Evolutionary conservation across 2,797 vertebrate genomes (phyloP).

Genomic region (Pangasius djambal): DNA sequence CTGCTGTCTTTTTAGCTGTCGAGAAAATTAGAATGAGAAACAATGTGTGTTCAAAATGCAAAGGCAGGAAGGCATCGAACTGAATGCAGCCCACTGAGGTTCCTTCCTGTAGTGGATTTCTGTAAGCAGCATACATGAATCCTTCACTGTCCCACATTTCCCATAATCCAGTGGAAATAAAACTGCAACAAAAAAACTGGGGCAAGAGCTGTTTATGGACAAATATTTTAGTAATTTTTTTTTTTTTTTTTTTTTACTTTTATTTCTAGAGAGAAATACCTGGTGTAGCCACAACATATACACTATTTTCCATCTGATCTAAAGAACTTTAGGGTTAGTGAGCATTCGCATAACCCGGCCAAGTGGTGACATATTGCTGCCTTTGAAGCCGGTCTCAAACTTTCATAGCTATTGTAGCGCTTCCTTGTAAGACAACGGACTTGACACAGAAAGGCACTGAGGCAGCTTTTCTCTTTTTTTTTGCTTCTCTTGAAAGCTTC

Average conservation of each 20-base stretch:
- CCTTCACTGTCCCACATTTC: not conserved
- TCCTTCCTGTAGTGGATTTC: not conserved
- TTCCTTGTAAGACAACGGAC: not conserved
- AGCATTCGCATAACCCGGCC: not conserved
- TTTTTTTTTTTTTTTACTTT: not conserved
- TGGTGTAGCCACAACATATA: not conserved
- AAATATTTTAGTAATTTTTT: not conserved
- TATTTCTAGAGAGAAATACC: not conserved
- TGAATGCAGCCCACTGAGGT: not conserved
- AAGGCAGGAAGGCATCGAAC: not conserved
- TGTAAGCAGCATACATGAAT: not conserved
- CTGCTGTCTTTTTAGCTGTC: not conserved
- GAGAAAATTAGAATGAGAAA: not conserved
- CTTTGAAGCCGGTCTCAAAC: not conserved
- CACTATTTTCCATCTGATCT: not conserved
- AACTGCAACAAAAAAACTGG: not conserved
- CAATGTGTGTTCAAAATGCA: not conserved
- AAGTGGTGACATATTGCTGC: not conserved
- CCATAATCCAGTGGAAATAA: not conserved
- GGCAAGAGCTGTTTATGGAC: not conserved
- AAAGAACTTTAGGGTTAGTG: not conserved
- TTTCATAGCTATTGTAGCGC: not conserved
- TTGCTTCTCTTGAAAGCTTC: not conserved
- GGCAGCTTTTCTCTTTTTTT: not conserved
- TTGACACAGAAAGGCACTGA: not conserved